Evolutionary conservation across 1,140 invertebrate species (phyloP), one percentile per base, ranked within the genome.

Genomic region (Dufourea novaeangliae): DNA sequence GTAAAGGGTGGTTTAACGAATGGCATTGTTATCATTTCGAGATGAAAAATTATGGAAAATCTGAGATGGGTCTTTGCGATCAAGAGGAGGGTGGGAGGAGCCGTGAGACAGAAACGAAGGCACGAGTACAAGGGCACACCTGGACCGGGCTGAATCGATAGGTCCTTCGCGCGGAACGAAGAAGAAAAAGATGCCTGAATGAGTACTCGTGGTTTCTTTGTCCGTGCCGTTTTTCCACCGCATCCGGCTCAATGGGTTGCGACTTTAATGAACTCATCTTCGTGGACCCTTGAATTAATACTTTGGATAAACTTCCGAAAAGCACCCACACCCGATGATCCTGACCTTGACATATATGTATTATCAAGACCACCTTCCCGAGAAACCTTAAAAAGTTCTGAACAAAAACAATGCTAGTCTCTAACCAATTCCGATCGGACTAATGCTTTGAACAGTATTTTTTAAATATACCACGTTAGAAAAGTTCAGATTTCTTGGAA

Each of bases 21-120:
- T 62, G 52, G 78, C 50, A 77, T 77, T 80, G 78, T 80, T 64
- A 62, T 77, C 73, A 46, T 77, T 70, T 34, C 64, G 73, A 50
- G 66, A 68, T 77, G 66, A 77, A 77, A 80, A 80, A 80, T 80
- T 75, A n/a, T 62, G 34, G 37, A 67, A 22, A 46, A 41, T 25
- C 29, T 63, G 37, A 29, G 54, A 62, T 5, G 46, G 3, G 34
- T 8, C n/a, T n/a, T n/a, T n/a, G 44, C 37, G 59, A 27, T 5
- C 11, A 20, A 39, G 7, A 1, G 8, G 1, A 5, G 14, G 37
- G 27, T 4, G 54, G 14, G 54, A 8, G 29, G 12, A 37, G 22
- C 7, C 54, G 34, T 57, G 56, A 59, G 74, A 32, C 12, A 32
- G 66, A 29, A 52, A 25, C 17, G 39, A 46, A 62, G 39, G 50